A percentile compares a stretch with the other conserved stretches of the same genome.
Conservation (phyloP, 2,888 invertebrate species). For the Lissocephala sabroskyi region DNA sequence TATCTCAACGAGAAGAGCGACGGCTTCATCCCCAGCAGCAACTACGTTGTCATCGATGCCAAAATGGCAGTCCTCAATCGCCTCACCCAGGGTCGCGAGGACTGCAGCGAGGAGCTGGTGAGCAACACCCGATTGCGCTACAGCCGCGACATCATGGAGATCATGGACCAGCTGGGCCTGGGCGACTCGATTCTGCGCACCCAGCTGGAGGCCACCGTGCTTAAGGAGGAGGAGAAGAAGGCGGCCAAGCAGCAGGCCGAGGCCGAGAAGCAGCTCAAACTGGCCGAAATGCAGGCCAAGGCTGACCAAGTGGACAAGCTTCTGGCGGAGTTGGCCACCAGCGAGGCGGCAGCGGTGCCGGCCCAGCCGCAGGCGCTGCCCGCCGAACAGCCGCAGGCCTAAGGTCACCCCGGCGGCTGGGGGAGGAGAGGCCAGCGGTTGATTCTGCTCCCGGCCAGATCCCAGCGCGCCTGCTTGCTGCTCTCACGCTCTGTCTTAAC, state of each 20-base stretch:
- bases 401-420: constrained; percentile 2
- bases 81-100: constrained; percentile 54
- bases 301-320: constrained; percentile 49
- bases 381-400: constrained; percentile 23
- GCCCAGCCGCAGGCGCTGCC: constrained; percentile 1
- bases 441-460: no score
- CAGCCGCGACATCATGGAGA: constrained; percentile 65
- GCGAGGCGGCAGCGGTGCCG: constrained; percentile 10
- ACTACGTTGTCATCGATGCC: constrained; percentile 69
- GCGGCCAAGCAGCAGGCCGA: constrained; percentile 42
- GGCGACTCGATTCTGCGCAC: constrained; percentile 69
- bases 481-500: constrained; percentile 28
- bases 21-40: constrained; percentile 67
- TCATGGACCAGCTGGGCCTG: constrained; percentile 67
- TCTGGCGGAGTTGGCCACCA: constrained; percentile 33
- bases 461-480: no score
- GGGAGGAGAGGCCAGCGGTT: background rate
- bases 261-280: constrained; percentile 44
- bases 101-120: constrained; percentile 58
- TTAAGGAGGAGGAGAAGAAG: constrained; percentile 48
- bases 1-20: constrained; percentile 68
- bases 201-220: constrained; percentile 56
- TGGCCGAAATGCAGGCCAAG: constrained; percentile 41
- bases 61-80: constrained; percentile 66
- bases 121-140: constrained; percentile 59